A percentile compares a stretch with the other conserved stretches of the same genome.
Conservation (phyloP, 1,140 invertebrate species). For the Drosophila baimaii region DNA sequence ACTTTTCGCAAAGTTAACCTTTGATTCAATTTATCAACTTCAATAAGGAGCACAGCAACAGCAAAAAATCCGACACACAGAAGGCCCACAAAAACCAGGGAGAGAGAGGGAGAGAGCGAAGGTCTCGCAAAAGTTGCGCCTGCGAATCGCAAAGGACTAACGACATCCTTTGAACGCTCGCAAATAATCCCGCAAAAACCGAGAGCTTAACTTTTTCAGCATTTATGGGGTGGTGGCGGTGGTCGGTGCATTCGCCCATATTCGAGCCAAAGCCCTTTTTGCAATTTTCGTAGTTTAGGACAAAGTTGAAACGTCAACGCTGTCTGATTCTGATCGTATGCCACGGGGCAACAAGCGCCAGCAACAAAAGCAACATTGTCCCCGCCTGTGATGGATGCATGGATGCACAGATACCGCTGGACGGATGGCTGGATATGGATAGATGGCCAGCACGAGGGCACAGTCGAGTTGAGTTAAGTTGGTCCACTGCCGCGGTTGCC, state of each 20-base stretch:
- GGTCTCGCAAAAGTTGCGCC: conserved; percentile 51
- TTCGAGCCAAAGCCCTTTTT: conserved; percentile 46
- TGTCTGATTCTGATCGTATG: conserved; percentile 70
- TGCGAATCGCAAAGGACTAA: conserved; percentile 59
- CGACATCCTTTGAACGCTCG: conserved; percentile 74
- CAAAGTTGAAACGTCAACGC: conserved; percentile 80
- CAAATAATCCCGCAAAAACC: conserved; percentile 80
- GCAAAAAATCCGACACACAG: conserved; percentile 38
- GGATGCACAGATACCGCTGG: conserved; percentile 25
- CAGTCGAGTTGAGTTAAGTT: conserved; percentile 21
- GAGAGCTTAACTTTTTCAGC: conserved; percentile 76
- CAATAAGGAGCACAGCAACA: conserved; percentile 50
- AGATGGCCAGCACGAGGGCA: not conserved
- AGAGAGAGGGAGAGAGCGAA: not conserved
- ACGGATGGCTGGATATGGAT: conserved; percentile 19
- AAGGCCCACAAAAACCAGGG: conserved; percentile 47
- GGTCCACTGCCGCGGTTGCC: conserved; percentile 24
- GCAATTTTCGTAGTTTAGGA: conserved; percentile 69
- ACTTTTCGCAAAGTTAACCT: conserved; percentile 67
- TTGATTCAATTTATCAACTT: conserved; percentile 74
- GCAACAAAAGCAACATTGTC: conserved; percentile 45
- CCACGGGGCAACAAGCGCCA: conserved; percentile 34
- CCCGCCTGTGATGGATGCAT: conserved; percentile 64
- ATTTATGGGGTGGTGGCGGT: conserved; percentile 50
- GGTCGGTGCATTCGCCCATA: conserved; percentile 32